Base-by-base conservation (phyloP, 1,140 invertebrate genomes). In the Scaptomyza montana region DNA sequence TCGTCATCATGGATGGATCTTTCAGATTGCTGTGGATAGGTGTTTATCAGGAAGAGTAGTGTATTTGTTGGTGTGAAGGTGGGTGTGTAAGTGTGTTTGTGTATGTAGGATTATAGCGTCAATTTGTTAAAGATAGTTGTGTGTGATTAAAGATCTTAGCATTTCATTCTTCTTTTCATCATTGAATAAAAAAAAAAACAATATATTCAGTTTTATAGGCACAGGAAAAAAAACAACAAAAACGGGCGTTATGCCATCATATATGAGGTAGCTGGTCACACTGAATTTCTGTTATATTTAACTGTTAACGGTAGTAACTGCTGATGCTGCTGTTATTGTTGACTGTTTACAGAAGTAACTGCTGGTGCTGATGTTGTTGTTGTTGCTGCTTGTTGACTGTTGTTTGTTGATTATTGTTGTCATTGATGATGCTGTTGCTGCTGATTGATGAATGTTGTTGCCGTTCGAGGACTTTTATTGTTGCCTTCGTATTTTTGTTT, bases 341-440 rank as follows among this genome's bases (percentile, higher is more conserved):
- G n/a, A 36, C 43, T 49, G 57, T 19, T 57, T 3, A 41, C 33
- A 9, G 3, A 10, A 55, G 9, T 54, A 36, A n/a, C 33, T 53
- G 57, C 30, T 54, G 41, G 0, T 53, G 41, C 3, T 43, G 43
- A 6, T 61, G 56, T 8, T 41, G 51, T 65, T 62, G 2, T 47
- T 60, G 55, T 6, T 57, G 39, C 5, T 71, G 55, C 28, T 50
- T n/a, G 39, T 41, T 41, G 39, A 41, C 19, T 70, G 75, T 47
- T 70, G 64, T 46, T 25, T 66, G 56, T 54, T 62, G 66, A 53
- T 69, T 84, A 80, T 74, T 84, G 77, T 77, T 77, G 80, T 80
- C 55, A 76, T 73, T 84, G 77, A 47, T 62, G 49, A 7, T 61
- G 25, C 30, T 51, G 41, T 53, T 78, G 60, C 25, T 46, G 56